Base-by-base conservation (phyloP, 2,113 vertebrate species). In the Boulengeromyrus knoepffleri region DNA sequence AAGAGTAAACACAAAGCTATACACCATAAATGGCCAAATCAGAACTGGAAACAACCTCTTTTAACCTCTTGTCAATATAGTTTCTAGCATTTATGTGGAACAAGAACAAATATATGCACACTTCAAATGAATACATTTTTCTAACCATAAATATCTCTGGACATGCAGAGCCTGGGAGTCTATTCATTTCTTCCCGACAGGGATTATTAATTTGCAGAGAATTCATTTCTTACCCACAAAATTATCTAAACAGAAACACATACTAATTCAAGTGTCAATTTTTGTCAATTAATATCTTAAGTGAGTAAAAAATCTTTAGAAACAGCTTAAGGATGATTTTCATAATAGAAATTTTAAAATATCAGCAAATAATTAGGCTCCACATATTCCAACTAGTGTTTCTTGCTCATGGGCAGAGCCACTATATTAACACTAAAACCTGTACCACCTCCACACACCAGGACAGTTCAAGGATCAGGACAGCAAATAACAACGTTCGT, bases 401-500 rank as follows among this genome's bases (percentile, higher is more conserved):
- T 77, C 27, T 39, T 39, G 3, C 70, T 77, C 36, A 19, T 77
- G 70, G 70, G 36, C 4, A 80, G 36, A 80, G 36, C 36, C 74
- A 42, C 31, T 80, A 42, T 80, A 42, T 42, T 8, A 85, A 88
- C 39, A 58, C 1, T 7, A 45, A 89, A 50, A 89, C 89, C 42
- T 27, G n/a, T 21, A 84, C 50, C 46, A 15, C 24, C 49, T n/a
- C 89, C 21, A 85, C 39, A 21, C 77, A 42, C 24, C 88, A 56
- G 36, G 24, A 50, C 70, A 53, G 88, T 27, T 53, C 36, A 31
- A 19, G 47, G 9, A 80, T 56, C 19, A 17, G 27, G 88, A 53
- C 89, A 5, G 13, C 47, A n/a, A 13, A n/a, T 15, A 47, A 53
- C 70, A 89, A 24, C 10, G 21, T 53, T 91, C 93, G 46, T 94